A percentile compares a stretch with the other conserved stretches of the same genome.
Conservation (phyloP, 2,113 vertebrate genomes). For the Anoura caudifer region DNA sequence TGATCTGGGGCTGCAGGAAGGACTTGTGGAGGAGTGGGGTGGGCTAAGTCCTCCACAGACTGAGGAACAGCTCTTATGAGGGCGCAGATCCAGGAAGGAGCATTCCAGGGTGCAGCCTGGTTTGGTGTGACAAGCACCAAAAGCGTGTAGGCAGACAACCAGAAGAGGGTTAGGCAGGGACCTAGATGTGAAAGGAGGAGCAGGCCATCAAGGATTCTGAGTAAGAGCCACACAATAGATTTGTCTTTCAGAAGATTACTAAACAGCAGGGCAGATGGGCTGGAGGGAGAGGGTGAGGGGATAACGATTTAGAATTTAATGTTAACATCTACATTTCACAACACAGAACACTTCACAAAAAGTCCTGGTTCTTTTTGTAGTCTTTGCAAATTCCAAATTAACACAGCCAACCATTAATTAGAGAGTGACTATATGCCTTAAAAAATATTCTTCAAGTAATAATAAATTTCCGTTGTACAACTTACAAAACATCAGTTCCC, state of each 20-base stretch:
- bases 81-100: not conserved
- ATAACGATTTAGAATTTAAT: not conserved
- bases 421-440: not conserved
- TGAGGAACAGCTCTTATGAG: not conserved
- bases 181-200: not conserved
- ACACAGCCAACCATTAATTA: not conserved
- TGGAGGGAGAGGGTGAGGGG: not conserved
- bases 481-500: not conserved
- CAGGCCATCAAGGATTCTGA: not conserved
- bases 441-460: not conserved
- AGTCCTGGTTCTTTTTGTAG: not conserved
- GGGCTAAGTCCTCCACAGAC: not conserved
- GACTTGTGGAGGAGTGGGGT: not conserved
- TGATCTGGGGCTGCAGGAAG: not conserved
- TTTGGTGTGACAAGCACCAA: not conserved
- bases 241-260: not conserved
- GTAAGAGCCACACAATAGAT: not conserved
- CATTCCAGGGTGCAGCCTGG: not conserved
- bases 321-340: not conserved
- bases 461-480: not conserved
- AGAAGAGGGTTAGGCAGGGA: not conserved
- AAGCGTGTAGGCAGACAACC: not conserved
- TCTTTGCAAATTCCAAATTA: constrained; percentile 9
- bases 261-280: not conserved
- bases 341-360: not conserved